These are phyloP conservation scores for Pygoscelis antarcticus DNA, from an alignment of 2,113 vertebrate species.

Conservation along the genomic window DNA sequence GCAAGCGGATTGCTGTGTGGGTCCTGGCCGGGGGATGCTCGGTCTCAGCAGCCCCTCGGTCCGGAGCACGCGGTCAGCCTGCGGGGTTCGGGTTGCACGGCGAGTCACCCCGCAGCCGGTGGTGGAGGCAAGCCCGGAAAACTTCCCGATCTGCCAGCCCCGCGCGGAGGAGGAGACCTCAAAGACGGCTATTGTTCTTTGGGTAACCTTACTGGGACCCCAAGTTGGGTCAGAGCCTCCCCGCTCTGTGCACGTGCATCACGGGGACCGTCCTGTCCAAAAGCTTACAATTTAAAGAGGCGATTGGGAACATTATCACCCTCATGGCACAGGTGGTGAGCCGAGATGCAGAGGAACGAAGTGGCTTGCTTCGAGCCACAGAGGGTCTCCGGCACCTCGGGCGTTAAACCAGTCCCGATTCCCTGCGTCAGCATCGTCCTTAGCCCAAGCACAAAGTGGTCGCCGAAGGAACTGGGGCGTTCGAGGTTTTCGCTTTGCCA, in stretches of 20 bases:
- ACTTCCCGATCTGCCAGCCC: background rate
- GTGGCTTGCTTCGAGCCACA: background rate
- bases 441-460: accelerated
- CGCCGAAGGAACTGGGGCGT: accelerated
- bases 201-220: background rate
- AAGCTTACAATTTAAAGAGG: background rate
- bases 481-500: accelerated
- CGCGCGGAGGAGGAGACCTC: background rate
- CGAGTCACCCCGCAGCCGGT: background rate
- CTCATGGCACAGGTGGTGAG: accelerated
- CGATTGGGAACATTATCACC: accelerated
- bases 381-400: too few relatives aligned
- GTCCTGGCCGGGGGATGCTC: background rate
- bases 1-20: background rate
- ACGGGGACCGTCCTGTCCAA: background rate
- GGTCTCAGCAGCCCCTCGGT: background rate
- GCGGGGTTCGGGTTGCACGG: accelerated
- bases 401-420: accelerated
- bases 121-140: background rate
- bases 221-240: background rate
- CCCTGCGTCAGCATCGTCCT: background rate
- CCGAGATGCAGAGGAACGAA: background rate
- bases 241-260: accelerated
- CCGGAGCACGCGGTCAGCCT: accelerated
- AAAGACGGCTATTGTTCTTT: accelerated